These are phyloP conservation scores for Tethya wilhelma DNA, from an alignment of 37 sponge, comb jelly and placozoan species.

Conservation along the genomic window DNA sequence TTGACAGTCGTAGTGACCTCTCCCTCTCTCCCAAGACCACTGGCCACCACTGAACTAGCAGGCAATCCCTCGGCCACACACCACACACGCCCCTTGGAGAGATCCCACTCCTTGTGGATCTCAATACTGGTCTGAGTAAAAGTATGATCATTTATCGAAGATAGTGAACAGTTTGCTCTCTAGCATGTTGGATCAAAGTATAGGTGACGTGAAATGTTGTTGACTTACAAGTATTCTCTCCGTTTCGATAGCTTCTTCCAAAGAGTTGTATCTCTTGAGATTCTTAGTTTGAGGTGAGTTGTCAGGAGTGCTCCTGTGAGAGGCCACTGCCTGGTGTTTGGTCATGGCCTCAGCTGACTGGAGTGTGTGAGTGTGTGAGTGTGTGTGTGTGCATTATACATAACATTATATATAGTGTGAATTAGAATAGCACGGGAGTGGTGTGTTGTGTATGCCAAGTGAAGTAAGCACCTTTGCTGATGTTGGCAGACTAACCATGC, in stretches of 20 bases:
- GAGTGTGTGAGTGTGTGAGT: too few species aligned
- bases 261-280: constrained; percentile 16
- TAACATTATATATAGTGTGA: too few species aligned
- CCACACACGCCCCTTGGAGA: constrained; percentile 41
- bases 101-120: constrained; percentile 22
- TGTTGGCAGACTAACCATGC: constrained; percentile 66
- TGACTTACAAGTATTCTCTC: too few species aligned
- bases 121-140: background rate
- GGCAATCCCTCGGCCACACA: constrained; percentile 25
- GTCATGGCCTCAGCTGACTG: constrained; percentile 14
- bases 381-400: too few species aligned
- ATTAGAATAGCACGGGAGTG: too few species aligned
- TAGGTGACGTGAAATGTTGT: too few species aligned
- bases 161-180: too few species aligned
- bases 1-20: background rate
- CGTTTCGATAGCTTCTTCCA: constrained; percentile 11
- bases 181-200: too few species aligned
- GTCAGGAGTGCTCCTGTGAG: background rate
- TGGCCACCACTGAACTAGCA: constrained; percentile 2
- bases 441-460: too few species aligned
- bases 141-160: background rate
- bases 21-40: constrained; percentile 26
- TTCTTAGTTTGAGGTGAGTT: background rate
- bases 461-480: constrained; percentile 45
- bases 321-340: background rate